Evolutionary conservation across 2,888 invertebrate species (phyloP), one percentile per base, ranked within the genome.

Genomic region (Cinara cedri): DNA sequence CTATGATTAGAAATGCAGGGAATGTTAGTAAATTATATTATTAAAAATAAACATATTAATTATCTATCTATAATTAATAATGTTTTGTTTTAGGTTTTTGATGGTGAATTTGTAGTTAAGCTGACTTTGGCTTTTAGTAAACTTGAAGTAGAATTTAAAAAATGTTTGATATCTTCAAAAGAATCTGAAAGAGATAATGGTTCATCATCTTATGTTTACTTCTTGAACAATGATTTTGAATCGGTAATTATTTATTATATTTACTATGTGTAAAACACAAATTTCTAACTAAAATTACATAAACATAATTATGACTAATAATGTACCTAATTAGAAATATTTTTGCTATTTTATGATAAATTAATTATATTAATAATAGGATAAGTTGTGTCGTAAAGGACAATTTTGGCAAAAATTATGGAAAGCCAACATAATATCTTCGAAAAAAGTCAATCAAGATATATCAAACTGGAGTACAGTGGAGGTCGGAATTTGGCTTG

Each of bases 401-500:
- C 87, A 90, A n/a, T 91, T 91, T 85, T 91, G 91, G 91, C 87
- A 90, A 82, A 90, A 91, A 83, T 89, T 91, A 84, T 88, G 90
- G 13, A 88, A 89, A 70, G 85, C 86, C 60, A 86, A 85, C 49
- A 66, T 85, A 3, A 54, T 55, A 19, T 78, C 72, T 46, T 34
- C 81, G 9, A 66, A 60, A 70, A 57, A 10, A 24, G 2, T 51
- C 14, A 83, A 83, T 16, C 86, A 88, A 62, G 89, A 89, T 82
- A 88, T 89, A 1, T 88, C 87, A 83, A 89, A 85, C 71, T 98
- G 98, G 98, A 92, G 93, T 49, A 91, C 93, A 11, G 91, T 91
- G 75, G 97, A 98, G 85, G 97, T 98, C 26, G 93, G 93, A 76
- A 88, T 90, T 11, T 98, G 98, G 97, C 87, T 98, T 82, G 95